A percentile compares a stretch with the other conserved stretches of the same genome.
phyloP scores from a whole-genome alignment of 2,888 invertebrate species.

The Chymomyza amoena region DNA sequence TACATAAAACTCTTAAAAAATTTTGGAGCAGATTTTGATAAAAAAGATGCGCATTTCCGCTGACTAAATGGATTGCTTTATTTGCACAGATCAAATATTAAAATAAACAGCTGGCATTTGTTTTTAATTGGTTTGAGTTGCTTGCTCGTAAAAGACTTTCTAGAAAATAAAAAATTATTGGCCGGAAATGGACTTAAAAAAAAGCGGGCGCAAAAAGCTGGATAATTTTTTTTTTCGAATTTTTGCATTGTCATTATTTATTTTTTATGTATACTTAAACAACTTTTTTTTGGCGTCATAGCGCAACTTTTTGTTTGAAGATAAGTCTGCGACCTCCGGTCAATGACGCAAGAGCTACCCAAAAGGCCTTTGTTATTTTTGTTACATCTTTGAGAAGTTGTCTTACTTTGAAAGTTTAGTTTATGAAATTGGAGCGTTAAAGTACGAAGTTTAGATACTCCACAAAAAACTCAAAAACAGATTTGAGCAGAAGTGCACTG shows the following conservation, averaged over 20 bases:
- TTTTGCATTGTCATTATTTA: neutral
- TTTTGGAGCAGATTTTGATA: constrained; percentile 8
- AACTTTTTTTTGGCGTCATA: neutral
- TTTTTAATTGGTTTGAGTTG: neutral
- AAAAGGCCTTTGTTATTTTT: neutral
- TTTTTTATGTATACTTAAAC: neutral
- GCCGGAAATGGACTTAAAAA: constrained; percentile 36
- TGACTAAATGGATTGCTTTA: constrained; percentile 57
- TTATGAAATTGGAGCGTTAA: neutral
- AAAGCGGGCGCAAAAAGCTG: neutral
- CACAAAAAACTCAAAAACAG: no score
- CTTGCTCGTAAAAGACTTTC: neutral
- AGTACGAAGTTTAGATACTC: neutral
- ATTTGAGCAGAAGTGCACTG: no score
- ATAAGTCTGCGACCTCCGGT: constrained; percentile 33
- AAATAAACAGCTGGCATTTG: neutral
- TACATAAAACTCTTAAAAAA: neutral
- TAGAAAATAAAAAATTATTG: neutral
- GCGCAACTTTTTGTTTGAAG: constrained; percentile 22
- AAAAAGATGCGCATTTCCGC: constrained; percentile 63
- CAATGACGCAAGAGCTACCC: constrained; percentile 31
- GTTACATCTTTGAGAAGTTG: neutral
- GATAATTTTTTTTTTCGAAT: neutral
- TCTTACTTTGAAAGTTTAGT: neutral
- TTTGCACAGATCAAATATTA: constrained; percentile 36